Evolutionary conservation across 2,888 invertebrate genomes (phyloP).

Genomic region (Cyclophora punctaria): DNA sequence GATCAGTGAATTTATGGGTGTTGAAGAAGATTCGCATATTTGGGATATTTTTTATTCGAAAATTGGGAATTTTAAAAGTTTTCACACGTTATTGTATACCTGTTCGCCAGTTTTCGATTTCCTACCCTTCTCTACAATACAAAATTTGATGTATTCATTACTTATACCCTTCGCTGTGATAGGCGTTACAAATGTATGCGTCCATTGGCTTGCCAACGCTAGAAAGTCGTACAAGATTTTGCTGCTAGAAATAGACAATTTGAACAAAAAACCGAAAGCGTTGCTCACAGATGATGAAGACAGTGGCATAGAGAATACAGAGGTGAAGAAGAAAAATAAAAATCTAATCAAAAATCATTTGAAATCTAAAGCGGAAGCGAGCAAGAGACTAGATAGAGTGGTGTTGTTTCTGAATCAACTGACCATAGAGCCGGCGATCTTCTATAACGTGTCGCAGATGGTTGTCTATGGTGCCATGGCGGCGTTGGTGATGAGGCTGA

Average conservation of each 20-base stretch:
- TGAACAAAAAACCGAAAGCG: constrained; percentile 10
- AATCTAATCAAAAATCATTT: constrained; percentile 22
- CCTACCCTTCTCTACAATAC: constrained; percentile 71
- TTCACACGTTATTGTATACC: constrained; percentile 86
- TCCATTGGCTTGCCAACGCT: constrained; percentile 43
- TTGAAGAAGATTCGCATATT: constrained; percentile 79
- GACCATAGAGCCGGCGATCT: constrained; percentile 69
- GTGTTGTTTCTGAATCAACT: constrained; percentile 43
- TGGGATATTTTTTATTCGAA: constrained; percentile 83
- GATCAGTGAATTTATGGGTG: constrained; percentile 44
- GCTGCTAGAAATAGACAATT: constrained; percentile 14
- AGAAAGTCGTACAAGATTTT: constrained; percentile 5
- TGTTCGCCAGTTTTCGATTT: constrained; percentile 87
- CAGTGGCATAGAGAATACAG: constrained; percentile 71
- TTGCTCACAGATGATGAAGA: constrained; percentile 54
- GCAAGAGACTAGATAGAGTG: constrained; percentile 6
- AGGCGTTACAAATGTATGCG: constrained; percentile 46
- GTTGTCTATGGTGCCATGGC: constrained; percentile 83
- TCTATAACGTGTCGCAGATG: constrained; percentile 83
- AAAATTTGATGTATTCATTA: constrained; percentile 68
- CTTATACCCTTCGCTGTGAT: constrained; percentile 75
- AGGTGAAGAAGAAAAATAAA: constrained; percentile 39
- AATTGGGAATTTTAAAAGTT: constrained; percentile 79
- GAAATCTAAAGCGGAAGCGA: constrained; percentile 22
- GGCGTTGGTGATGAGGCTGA: constrained; percentile 83